A percentile compares a stretch with the other conserved stretches of the same genome.
phyloP scores from a whole-genome alignment of 2,113 vertebrate species.

The Oriolus oriolus region DNA sequence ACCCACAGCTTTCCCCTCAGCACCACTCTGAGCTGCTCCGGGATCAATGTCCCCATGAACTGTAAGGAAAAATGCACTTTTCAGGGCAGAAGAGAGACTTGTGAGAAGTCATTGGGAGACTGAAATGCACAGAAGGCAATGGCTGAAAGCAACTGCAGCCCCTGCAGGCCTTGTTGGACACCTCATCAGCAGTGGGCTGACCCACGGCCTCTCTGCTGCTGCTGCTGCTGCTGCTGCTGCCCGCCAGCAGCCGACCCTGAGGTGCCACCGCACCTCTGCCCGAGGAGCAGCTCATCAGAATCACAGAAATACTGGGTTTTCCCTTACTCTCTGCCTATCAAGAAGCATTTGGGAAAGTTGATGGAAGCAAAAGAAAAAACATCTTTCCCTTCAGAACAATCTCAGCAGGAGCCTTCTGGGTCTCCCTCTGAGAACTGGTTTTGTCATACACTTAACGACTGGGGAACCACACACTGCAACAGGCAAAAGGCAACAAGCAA shows the following conservation, averaged over 20 bases:
- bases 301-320: background rate
- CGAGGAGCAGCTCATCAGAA: background rate
- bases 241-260: fast-evolving
- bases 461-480: background rate
- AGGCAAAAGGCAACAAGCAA: background rate
- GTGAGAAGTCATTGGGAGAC: background rate
- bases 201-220: background rate
- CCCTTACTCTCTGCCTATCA: background rate
- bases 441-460: background rate
- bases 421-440: background rate
- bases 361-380: background rate
- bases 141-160: background rate
- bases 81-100: background rate
- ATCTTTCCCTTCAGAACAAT: background rate
- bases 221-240: background rate
- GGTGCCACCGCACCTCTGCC: background rate
- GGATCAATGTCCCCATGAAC: background rate
- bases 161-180: background rate
- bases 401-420: background rate
- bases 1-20: background rate
- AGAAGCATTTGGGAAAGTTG: background rate
- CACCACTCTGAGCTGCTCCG: background rate
- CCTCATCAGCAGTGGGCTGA: background rate
- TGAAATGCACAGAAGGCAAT: background rate
- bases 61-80: background rate